phyloP scores from a whole-genome alignment of 1,140 invertebrate species.

The Vanessa atalanta region DNA sequence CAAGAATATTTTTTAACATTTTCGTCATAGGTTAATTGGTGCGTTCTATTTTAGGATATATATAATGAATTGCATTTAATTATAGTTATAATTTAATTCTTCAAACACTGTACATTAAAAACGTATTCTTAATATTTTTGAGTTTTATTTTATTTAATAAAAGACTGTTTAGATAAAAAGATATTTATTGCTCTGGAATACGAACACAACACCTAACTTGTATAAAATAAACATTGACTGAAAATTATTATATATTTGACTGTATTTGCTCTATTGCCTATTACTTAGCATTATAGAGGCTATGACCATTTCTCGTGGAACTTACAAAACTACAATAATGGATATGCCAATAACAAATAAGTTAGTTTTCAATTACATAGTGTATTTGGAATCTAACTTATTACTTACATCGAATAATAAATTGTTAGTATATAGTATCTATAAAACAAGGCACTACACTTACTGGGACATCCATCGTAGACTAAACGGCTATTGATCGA shows the following conservation, averaged over 20 bases:
- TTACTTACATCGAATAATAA: too few species aligned
- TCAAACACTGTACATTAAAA: conserved; percentile 14
- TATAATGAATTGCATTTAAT: conserved; percentile 21
- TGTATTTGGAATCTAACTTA: too few species aligned
- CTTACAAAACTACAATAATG: too few species aligned
- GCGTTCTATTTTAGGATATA: neutral
- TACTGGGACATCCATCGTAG: too few species aligned
- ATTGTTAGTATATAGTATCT: too few species aligned
- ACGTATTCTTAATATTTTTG: conserved; percentile 3
- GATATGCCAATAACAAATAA: too few species aligned
- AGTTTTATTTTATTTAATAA: conserved; percentile 14
- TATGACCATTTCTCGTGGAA: too few species aligned
- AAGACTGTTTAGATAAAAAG: neutral
- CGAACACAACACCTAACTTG: conserved; percentile 12
- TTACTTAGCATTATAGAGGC: too few species aligned
- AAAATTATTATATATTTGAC: neutral
- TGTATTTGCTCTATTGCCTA: too few species aligned
- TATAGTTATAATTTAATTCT: conserved; percentile 11
- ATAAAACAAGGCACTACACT: too few species aligned
- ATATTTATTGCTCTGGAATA: conserved; percentile 19
- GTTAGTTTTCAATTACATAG: too few species aligned
- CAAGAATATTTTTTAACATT: neutral
- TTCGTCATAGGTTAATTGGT: neutral
- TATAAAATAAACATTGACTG: neutral
- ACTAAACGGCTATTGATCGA: too few species aligned